Base-by-base conservation (phyloP, 2,797 vertebrate species). In the Molossus molossus region DNA sequence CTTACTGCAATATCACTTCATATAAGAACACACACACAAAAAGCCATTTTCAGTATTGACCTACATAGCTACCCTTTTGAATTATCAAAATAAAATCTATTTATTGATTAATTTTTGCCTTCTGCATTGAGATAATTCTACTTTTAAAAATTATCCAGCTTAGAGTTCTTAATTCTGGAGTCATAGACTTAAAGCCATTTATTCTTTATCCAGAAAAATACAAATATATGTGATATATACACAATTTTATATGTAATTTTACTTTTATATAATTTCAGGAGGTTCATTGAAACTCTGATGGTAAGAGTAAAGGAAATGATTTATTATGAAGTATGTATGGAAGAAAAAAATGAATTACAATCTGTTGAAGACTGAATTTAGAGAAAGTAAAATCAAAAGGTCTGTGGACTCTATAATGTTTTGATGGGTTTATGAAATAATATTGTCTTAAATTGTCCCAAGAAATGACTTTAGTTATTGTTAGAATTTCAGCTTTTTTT, bases 61-160 rank as follows among this genome's bases (percentile, higher is more conserved):
- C 53, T 89, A 72, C 33, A 62, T 29, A 87, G 23, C 67, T 83
- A 91, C 1, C 4, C 5, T 82, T 94, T 82, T 85, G 48, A 75
- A n/a, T 87, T 58, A 27, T 7, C 87, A 50, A 97, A 95, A 81
- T 77, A 0, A 96, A 91, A 77, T 81, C 14, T 90, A 37, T 53
- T 29, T 13, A 62, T 45, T 87, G 40, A 76, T 80, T 80, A 75
- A 83, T 94, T 79, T 83, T 17, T 64, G 45, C 40, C 23, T 96
- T 91, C 14, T 75, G 55, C 11, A 83, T 18, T 95, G 17, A 58
- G 21, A 55, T 84, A 25, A 60, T 60, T 82, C 12, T 70, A 48
- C 23, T 77, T 76, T 33, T 58, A 80, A 93, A 95, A 69, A 55
- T 67, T 73, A 77, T 17, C 23, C 13, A 79, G 10, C 0, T 67